Evolutionary conservation across 2,888 invertebrate genomes (phyloP).

Genomic region (Caradrina kadenii): DNA sequence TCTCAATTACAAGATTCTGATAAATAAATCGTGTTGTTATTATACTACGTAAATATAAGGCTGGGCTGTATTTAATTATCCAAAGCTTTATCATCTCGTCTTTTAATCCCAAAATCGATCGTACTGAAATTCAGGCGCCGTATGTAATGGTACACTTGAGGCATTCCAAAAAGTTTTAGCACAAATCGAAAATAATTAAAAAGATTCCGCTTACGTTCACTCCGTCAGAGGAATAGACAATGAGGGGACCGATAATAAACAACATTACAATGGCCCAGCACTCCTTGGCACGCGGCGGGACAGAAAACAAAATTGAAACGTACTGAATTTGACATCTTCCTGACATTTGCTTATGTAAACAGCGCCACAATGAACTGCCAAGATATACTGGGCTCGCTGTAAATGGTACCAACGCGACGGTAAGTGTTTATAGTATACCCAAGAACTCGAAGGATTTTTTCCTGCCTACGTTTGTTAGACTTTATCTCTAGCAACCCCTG

Average conservation of each 20-base stretch:
- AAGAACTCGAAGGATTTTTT: slow-evolving; percentile 45
- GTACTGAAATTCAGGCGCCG: slow-evolving; percentile 60
- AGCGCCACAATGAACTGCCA: slow-evolving; percentile 18
- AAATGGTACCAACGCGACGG: slow-evolving; percentile 35
- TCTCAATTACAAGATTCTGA: slow-evolving; percentile 8
- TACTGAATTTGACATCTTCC: slow-evolving; percentile 39
- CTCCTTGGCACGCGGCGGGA: slow-evolving; percentile 26
- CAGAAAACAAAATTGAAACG: slow-evolving; percentile 26
- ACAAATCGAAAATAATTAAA: slow-evolving; percentile 76
- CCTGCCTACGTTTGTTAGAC: slow-evolving; percentile 44
- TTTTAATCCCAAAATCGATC: slow-evolving; percentile 64
- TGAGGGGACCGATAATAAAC: slow-evolving; percentile 63
- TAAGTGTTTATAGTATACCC: slow-evolving; percentile 48
- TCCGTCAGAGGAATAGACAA: slow-evolving; percentile 66
- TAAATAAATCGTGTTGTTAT: slow-evolving; percentile 24
- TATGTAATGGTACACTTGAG: slow-evolving; percentile 65
- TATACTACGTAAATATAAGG: slow-evolving; percentile 5
- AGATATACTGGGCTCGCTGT: slow-evolving; percentile 13
- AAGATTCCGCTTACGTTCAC: slow-evolving; percentile 66
- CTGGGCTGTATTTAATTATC: slow-evolving; percentile 23
- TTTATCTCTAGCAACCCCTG: slow-evolving; percentile 55
- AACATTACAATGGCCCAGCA: slow-evolving; percentile 35
- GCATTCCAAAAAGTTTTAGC: slow-evolving; percentile 64
- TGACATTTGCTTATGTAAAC: slow-evolving; percentile 26
- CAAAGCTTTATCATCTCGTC: slow-evolving; percentile 18